phyloP scores from a whole-genome alignment of 2,113 vertebrate genomes.

The Oxyruncus cristatus region DNA sequence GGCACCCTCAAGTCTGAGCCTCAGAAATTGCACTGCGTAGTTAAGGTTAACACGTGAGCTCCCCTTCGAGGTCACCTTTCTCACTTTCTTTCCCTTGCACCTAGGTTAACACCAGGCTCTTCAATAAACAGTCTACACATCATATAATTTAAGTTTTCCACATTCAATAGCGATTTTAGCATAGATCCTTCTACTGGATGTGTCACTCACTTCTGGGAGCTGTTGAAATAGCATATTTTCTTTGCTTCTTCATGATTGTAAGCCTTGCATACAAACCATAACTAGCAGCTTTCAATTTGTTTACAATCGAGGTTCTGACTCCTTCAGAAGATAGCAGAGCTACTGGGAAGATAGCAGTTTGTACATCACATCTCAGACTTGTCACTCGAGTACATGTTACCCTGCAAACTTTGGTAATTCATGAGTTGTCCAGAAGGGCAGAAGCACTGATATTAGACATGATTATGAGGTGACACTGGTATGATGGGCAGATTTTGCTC shows the following conservation, averaged over 20 bases:
- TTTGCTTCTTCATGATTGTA: not conserved
- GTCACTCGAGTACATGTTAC: not conserved
- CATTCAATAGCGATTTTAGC: not conserved
- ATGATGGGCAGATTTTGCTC: not conserved
- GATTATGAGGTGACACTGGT: not conserved
- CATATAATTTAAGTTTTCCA: not conserved
- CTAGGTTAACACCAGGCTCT: not conserved
- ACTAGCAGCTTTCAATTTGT: not conserved
- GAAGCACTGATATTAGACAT: not conserved
- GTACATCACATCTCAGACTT: not conserved
- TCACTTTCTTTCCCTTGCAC: not conserved
- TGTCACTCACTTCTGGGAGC: not conserved
- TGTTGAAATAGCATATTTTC: not conserved
- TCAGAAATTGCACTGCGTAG: accelerated
- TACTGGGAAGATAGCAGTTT: not conserved
- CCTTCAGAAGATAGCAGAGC: not conserved
- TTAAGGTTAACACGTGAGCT: not conserved
- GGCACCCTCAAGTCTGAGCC: not conserved
- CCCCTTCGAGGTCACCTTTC: not conserved
- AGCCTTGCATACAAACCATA: not conserved
- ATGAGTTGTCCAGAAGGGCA: not conserved
- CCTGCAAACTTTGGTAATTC: constrained; percentile 4
- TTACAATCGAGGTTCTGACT: not conserved
- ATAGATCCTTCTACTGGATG: not conserved
- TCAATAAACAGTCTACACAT: not conserved